Evolutionary conservation across 2,888 invertebrate species (phyloP).

Genomic region (Germaria angustata): DNA sequence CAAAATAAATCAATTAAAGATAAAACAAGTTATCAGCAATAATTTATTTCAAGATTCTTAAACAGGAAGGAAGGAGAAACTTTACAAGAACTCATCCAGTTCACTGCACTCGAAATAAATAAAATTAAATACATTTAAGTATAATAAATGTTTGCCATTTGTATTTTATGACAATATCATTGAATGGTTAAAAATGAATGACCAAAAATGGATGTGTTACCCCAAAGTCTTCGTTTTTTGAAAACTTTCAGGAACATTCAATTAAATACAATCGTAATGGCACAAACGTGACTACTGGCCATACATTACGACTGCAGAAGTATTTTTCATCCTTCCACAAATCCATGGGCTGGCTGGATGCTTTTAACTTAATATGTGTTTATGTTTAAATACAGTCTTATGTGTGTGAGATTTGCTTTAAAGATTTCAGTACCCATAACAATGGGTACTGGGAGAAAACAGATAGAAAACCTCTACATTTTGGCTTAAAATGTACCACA

Average conservation of each 20-base stretch:
- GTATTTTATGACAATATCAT: conserved; percentile 55
- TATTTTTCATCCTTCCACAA: conserved; percentile 24
- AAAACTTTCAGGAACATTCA: conserved; percentile 57
- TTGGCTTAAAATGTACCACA: not conserved
- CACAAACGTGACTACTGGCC: conserved; percentile 63
- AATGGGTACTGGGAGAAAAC: not conserved
- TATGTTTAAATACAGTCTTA: conserved; percentile 5
- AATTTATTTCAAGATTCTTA: conserved; percentile 34
- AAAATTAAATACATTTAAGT: conserved; percentile 37
- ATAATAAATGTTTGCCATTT: conserved; percentile 49
- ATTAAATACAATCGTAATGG: conserved; percentile 61
- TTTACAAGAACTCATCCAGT: not conserved
- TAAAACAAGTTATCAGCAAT: conserved; percentile 36
- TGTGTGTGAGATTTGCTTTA: not conserved
- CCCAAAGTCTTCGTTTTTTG: conserved; percentile 1
- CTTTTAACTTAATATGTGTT: conserved; percentile 7
- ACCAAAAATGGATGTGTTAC: conserved; percentile 7
- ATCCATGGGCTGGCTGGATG: conserved; percentile 30
- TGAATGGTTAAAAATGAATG: conserved; percentile 44
- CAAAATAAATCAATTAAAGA: conserved; percentile 23
- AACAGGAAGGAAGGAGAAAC: not conserved
- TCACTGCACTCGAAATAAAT: conserved; percentile 31
- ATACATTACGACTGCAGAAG: conserved; percentile 46
- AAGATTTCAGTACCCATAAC: not conserved
- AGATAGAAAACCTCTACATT: not conserved